Evolutionary conservation across 2,888 invertebrate genomes (phyloP).

Genomic region (Lithodes maja): DNA sequence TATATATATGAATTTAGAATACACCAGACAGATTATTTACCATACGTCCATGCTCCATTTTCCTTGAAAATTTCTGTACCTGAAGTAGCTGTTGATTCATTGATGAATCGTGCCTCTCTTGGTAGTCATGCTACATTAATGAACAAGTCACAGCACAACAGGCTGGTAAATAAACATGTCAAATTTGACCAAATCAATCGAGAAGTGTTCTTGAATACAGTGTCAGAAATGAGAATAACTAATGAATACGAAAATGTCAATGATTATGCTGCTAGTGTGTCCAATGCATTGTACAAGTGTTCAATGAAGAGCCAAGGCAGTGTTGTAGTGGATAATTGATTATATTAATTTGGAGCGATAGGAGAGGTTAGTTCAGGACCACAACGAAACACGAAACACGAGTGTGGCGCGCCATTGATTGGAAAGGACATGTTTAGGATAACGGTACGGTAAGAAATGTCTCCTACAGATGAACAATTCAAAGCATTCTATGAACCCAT

Average conservation of each 20-base stretch:
- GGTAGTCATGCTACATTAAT: background rate
- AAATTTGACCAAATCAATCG: background rate
- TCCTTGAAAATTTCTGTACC: background rate
- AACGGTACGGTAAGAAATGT: too few species aligned
- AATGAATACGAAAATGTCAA: background rate
- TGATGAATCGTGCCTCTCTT: background rate
- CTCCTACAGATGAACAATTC: too few species aligned
- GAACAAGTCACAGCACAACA: background rate
- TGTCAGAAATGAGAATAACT: background rate
- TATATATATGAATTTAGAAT: background rate
- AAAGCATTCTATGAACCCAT: too few species aligned
- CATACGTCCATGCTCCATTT: slow-evolving; percentile 2
- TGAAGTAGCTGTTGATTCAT: background rate
- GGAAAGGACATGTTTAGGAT: too few species aligned
- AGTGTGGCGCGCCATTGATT: too few species aligned
- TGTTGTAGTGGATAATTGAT: background rate
- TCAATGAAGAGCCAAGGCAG: background rate
- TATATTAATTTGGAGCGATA: background rate
- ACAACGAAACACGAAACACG: background rate
- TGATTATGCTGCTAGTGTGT: background rate
- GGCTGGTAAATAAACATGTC: background rate
- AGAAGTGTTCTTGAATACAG: background rate
- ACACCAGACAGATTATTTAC: slow-evolving; percentile 6
- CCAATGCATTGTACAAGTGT: background rate
- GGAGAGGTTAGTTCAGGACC: background rate